A percentile compares a stretch with the other conserved stretches of the same genome.
phyloP scores from a whole-genome alignment of 2,797 vertebrate genomes.

The Galago senegalensis region DNA sequence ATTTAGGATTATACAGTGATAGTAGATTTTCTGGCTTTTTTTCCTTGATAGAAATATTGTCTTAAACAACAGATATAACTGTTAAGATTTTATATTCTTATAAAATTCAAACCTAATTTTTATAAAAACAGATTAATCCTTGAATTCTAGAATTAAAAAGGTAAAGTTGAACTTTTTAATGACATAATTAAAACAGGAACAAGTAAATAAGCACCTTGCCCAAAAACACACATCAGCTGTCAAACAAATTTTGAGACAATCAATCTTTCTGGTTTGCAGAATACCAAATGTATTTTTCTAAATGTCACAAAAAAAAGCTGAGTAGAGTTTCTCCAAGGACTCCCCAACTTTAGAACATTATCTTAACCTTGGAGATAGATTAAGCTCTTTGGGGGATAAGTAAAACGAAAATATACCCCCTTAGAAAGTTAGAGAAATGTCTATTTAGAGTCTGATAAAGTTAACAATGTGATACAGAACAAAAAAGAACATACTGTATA shows the following conservation, averaged over 20 bases:
- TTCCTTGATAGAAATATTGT: background rate
- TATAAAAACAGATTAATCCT: constrained; percentile 54
- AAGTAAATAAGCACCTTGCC: constrained; percentile 38
- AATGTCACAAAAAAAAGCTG: constrained; percentile 66
- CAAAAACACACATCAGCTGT: constrained; percentile 32
- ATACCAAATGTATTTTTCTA: constrained; percentile 69
- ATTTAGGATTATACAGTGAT: background rate
- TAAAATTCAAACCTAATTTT: constrained; percentile 36
- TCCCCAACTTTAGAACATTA: constrained; percentile 31
- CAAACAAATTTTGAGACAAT: constrained; percentile 68
- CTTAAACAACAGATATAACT: constrained; percentile 10
- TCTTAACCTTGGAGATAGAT: background rate
- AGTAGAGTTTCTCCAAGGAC: constrained; percentile 52
- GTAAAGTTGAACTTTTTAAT: constrained; percentile 43
- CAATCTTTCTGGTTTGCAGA: constrained; percentile 65
- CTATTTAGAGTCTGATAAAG: constrained; percentile 23
- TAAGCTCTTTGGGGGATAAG: constrained; percentile 16
- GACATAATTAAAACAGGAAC: constrained; percentile 52
- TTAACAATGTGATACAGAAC: constrained; percentile 29
- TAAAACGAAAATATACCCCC: constrained; percentile 30
- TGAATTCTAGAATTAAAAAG: constrained; percentile 42
- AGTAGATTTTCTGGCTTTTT: background rate
- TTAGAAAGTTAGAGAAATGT: constrained; percentile 55
- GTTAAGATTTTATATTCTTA: constrained; percentile 61
- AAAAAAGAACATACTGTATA: background rate